Percentiles rank a stretch among this genome's conserved stretches.
Evolutionary conservation across 2,113 vertebrate species (phyloP).

Genomic region (Leucoraja erinaceus): DNA sequence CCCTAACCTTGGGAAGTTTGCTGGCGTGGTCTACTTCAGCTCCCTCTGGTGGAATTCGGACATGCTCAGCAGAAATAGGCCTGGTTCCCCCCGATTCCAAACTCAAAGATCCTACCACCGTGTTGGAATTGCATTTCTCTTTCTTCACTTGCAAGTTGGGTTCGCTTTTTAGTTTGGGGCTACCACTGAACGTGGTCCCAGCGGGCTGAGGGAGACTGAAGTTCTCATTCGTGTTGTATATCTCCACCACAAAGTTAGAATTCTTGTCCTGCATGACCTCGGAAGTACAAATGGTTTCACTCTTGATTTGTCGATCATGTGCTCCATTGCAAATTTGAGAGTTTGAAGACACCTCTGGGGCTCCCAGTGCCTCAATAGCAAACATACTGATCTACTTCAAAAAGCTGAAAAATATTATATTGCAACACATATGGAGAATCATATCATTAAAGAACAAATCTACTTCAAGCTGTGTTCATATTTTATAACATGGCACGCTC

Average conservation of each 20-base stretch:
- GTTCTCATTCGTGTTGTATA: constrained; percentile 74
- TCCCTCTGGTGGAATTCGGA: constrained; percentile 78
- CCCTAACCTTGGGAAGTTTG: constrained; percentile 32
- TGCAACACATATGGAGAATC: background rate
- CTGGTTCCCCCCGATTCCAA: constrained; percentile 50
- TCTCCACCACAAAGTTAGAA: constrained; percentile 77
- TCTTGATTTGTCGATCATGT: background rate
- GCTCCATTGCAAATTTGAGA: background rate
- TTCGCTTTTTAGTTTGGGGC: constrained; percentile 45
- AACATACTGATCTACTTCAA: background rate
- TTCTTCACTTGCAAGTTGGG: constrained; percentile 47
- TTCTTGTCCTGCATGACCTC: constrained; percentile 71
- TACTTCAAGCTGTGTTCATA: background rate
- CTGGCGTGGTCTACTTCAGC: constrained; percentile 62
- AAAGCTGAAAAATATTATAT: background rate
- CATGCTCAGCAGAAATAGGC: constrained; percentile 40
- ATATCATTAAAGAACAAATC: background rate
- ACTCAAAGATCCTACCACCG: constrained; percentile 62
- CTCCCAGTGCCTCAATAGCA: background rate
- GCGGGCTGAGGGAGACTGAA: constrained; percentile 59
- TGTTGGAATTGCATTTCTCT: constrained; percentile 48
- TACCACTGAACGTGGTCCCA: constrained; percentile 45
- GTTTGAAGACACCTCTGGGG: background rate
- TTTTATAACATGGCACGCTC: background rate
- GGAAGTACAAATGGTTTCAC: background rate